These are phyloP conservation scores for Priocnemis perturbator DNA, from an alignment of 2,888 invertebrate species.

Conservation along the genomic window DNA sequence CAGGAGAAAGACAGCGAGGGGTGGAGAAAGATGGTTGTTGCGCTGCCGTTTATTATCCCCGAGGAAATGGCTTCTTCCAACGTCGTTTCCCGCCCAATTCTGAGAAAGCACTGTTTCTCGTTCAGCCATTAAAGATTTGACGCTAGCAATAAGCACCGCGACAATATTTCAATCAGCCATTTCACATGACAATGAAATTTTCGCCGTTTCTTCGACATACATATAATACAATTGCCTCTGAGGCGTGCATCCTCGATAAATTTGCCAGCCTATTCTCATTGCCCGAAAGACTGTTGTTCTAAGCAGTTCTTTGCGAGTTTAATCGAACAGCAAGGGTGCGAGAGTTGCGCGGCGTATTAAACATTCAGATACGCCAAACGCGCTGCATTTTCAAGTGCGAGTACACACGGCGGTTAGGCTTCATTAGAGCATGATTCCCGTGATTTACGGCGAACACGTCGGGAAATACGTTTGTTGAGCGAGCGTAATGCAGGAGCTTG, in stretches of 20 bases:
- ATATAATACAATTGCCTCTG: too few species aligned
- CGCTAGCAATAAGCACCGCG: neutral
- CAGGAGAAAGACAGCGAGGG: neutral
- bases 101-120: constrained; percentile 18
- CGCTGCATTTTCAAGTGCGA: neutral
- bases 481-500: neutral
- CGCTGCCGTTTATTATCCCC: constrained; percentile 47
- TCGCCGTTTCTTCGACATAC: too few species aligned
- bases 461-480: constrained; percentile 24
- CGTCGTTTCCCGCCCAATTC: constrained; percentile 38
- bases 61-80: constrained; percentile 45
- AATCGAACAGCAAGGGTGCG: too few species aligned
- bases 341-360: too few species aligned
- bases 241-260: too few species aligned
- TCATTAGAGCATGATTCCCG: neutral
- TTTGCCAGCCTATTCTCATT: too few species aligned
- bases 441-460: constrained; percentile 24
- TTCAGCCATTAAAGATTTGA: constrained; percentile 11
- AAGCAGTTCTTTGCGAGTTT: too few species aligned
- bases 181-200: too few species aligned
- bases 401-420: neutral
- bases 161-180: neutral
- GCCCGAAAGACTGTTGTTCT: too few species aligned
- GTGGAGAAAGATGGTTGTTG: constrained; percentile 14
- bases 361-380: neutral